phyloP scores from a whole-genome alignment of 2,113 vertebrate species.

The Columba janthina region DNA sequence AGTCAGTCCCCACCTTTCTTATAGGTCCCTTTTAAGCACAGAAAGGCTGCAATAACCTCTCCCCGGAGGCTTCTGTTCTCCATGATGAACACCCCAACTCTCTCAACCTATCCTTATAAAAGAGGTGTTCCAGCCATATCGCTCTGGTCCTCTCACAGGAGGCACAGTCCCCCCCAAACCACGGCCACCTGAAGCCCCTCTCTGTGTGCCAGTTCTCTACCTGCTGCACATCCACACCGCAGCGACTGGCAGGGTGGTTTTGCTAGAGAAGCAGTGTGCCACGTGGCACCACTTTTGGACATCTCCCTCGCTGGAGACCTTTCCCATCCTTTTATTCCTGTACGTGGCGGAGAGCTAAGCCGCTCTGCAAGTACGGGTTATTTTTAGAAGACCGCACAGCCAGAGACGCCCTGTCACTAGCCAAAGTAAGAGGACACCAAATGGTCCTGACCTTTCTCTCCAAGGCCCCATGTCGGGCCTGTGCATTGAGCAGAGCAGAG shows the following conservation, averaged over 20 bases:
- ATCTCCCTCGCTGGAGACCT: not conserved
- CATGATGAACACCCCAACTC: too few species aligned
- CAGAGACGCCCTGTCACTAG: constrained; percentile 34
- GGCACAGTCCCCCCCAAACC: not conserved
- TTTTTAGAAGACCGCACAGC: constrained; percentile 63
- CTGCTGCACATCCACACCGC: not conserved
- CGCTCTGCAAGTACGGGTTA: not conserved
- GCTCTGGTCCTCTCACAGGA: not conserved
- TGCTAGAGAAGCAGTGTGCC: not conserved
- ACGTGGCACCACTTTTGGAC: not conserved
- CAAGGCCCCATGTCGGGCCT: constrained; percentile 2
- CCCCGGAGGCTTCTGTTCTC: too few species aligned
- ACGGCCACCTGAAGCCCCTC: rapidly evolving
- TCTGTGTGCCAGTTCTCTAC: rapidly evolving
- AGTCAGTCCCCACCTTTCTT: too few species aligned
- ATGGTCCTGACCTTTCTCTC: constrained; percentile 65
- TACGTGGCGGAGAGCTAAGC: not conserved
- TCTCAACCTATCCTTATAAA: too few species aligned
- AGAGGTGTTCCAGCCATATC: too few species aligned
- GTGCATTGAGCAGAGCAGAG: not conserved
- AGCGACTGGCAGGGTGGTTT: not conserved
- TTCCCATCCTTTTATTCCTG: not conserved
- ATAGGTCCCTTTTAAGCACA: too few species aligned
- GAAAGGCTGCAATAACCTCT: too few species aligned
- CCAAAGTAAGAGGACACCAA: constrained; percentile 63